Evolutionary conservation across 2,797 vertebrate species (phyloP).

Genomic region (Fundulus diaphanus): DNA sequence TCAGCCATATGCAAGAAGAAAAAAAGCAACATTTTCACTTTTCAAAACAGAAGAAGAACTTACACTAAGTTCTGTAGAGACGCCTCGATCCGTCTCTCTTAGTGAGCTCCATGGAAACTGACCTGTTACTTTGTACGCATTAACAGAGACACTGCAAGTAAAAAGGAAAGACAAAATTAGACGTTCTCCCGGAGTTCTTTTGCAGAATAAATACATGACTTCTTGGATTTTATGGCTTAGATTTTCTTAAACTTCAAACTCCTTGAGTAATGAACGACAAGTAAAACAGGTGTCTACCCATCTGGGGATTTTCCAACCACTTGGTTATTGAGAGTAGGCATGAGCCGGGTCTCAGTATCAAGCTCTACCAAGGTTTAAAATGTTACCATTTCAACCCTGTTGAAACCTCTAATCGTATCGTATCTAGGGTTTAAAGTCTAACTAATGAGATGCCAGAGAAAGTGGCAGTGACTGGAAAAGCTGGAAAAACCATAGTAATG

Average conservation of each 20-base stretch:
- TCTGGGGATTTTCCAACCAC: neutral
- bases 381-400: neutral
- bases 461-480: no score
- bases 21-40: neutral
- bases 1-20: neutral
- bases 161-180: constrained; percentile 17
- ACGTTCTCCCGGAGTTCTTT: neutral
- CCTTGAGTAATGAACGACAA: no score
- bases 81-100: constrained; percentile 93
- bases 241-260: neutral
- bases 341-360: no score
- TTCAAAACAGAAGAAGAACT: constrained; percentile 37
- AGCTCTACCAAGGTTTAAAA: no score
- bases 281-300: neutral
- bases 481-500: no score
- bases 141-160: constrained; percentile 86
- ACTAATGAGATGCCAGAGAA: neutral
- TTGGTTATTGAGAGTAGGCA: neutral
- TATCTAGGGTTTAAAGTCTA: no score
- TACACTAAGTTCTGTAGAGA: constrained; percentile 92
- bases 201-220: neutral
- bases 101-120: constrained; percentile 99
- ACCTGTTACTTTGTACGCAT: constrained; percentile 96
- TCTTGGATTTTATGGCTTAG: no score
- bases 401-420: neutral